Evolutionary conservation across 2,113 vertebrate species (phyloP), one percentile per base, ranked within the genome.

Genomic region (Chaenogobius annularis): DNA sequence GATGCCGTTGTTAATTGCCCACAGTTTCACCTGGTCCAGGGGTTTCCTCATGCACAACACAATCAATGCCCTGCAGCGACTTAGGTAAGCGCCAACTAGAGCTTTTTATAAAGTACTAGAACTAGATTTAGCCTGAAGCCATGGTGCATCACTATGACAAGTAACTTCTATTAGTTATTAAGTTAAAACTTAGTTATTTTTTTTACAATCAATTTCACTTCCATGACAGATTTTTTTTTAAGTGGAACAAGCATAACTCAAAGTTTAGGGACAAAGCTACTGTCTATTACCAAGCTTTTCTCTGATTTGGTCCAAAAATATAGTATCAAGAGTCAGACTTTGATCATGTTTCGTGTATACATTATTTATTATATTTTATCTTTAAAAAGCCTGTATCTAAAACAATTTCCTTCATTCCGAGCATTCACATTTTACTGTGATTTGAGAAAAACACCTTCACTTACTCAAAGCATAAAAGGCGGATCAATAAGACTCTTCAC

Each of bases 1-100:
- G 75, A 85, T 87, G 85, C 69, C 70, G 80, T 84, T 87, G 74
- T 86, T 83, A 86, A 88, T 83, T 70, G 72, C 75, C 67, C 31
- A 43, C 74, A 64, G 55, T 72, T 69, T 78, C 83, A 86, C 83
- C 84, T 85, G 74, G 70, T 70, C 47, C 46, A 83, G 84, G 88
- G 75, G 40, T 86, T 89, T 89, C 85, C 82, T 78, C 63, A 20
- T 26, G 47, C 72, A 66, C 48, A 44, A 35, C 70, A 52, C 5
- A 52, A 37, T 70, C 20, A 13, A 77, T 69, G 56, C 19, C 71
- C 44, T 73, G 50, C n/a, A 19, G 9, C 35, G 26, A 55, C 31
- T 55, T 64, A 35, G 44, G 14, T 66, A n/a, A 31, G 56, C 26
- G 63, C 58, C 0, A 44, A 72, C 40, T 31, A 46, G 67, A 55